A percentile compares a stretch with the other conserved stretches of the same genome.
Evolutionary conservation across 2,888 invertebrate species (phyloP).

Genomic region (Gasteruption jaculator): DNA sequence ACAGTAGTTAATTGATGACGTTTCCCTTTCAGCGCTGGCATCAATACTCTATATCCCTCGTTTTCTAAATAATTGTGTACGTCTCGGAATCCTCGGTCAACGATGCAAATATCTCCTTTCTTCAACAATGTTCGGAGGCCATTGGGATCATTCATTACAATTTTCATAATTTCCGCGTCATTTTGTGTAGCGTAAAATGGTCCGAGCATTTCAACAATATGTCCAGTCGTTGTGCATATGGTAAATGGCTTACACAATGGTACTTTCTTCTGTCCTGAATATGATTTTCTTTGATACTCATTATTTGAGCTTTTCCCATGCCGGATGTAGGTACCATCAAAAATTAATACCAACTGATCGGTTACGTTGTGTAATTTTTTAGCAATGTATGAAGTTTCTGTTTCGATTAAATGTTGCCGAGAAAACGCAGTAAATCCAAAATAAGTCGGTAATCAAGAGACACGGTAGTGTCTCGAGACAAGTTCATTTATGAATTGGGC

Average conservation of each 20-base stretch:
- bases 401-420: slow-evolving; percentile 13
- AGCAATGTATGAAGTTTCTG: slow-evolving; percentile 12
- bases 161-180: slow-evolving; percentile 26
- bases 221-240: slow-evolving; percentile 25
- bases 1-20: slow-evolving; percentile 21
- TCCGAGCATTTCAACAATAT: slow-evolving; percentile 23
- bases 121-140: slow-evolving; percentile 19
- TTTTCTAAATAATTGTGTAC: slow-evolving; percentile 17
- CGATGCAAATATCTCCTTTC: slow-evolving; percentile 22
- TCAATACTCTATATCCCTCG: slow-evolving; percentile 23
- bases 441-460: slow-evolving; percentile 8
- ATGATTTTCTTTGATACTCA: slow-evolving; percentile 11
- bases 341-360: slow-evolving; percentile 11
- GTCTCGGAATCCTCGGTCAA: slow-evolving; percentile 32
- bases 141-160: slow-evolving; percentile 16
- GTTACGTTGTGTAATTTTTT: slow-evolving; percentile 4
- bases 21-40: slow-evolving; percentile 30
- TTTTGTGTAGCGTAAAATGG: slow-evolving; percentile 22
- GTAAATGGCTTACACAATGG: slow-evolving; percentile 27
- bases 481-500: too few relatives aligned
- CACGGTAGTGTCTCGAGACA: too few relatives aligned
- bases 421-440: slow-evolving; percentile 11
- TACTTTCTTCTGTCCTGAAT: slow-evolving; percentile 23
- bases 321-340: slow-evolving; percentile 11
- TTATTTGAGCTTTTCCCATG: slow-evolving; percentile 12